A percentile compares a stretch with the other conserved stretches of the same genome.
Conservation (phyloP, 2,888 invertebrate genomes). For the Creontiades dilutus region DNA sequence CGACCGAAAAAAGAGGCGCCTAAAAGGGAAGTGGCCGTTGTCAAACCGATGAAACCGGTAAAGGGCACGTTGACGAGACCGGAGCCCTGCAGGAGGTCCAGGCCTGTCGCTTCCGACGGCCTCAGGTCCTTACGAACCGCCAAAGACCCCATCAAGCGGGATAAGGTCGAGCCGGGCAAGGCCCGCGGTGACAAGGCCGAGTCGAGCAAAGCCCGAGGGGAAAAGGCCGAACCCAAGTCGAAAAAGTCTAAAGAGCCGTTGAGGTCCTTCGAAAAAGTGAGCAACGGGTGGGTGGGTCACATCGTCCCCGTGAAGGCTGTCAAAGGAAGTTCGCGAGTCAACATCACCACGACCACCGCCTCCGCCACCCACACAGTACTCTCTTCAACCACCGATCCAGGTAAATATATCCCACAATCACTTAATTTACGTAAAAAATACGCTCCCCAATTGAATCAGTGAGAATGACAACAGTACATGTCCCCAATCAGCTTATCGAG, state of each 20-base stretch:
- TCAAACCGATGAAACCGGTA: constrained; percentile 56
- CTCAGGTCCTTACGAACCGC: background rate
- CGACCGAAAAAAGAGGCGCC: constrained; percentile 14
- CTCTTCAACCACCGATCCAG: constrained; percentile 47
- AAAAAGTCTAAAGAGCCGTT: constrained; percentile 72
- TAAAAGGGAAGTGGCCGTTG: constrained; percentile 53
- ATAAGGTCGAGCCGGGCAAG: background rate
- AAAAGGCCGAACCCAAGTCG: background rate
- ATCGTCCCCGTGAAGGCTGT: constrained; percentile 68
- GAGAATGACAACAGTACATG: no score
- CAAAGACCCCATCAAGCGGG: background rate
- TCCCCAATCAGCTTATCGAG: no score
- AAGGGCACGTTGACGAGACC: background rate
- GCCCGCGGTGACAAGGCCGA: background rate
- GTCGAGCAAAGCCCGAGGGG: background rate
- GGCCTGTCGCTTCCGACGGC: background rate
- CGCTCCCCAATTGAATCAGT: no score
- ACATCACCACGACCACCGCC: constrained; percentile 54
- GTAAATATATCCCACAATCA: constrained; percentile 13
- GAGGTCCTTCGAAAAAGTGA: constrained; percentile 73
- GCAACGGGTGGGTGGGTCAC: constrained; percentile 74
- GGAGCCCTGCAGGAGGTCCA: constrained; percentile 34
- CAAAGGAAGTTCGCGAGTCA: constrained; percentile 35
- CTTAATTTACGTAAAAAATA: background rate
- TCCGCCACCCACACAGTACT: background rate